Percentiles rank a stretch among this genome's conserved stretches.
Evolutionary conservation across 37 sponge, comb jelly and placozoan species (phyloP).

Genomic region (Theonella swinhoei): DNA sequence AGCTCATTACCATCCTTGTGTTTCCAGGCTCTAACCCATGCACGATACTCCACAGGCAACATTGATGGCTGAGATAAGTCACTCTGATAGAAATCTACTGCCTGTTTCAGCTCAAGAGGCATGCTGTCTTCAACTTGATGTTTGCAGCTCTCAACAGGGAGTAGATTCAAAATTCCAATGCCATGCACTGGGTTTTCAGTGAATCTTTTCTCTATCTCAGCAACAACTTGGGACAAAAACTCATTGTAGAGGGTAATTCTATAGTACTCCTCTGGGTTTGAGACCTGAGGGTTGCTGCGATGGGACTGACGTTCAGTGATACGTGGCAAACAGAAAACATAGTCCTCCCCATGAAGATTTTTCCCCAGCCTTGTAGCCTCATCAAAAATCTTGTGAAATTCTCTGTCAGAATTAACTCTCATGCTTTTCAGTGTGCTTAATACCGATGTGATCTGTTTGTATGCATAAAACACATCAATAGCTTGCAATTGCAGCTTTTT

Average conservation of each 20-base stretch:
- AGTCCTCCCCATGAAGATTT: slow-evolving; percentile 44
- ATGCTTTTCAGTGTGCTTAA: slow-evolving; percentile 32
- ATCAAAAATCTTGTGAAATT: slow-evolving; percentile 24
- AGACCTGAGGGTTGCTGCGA: slow-evolving; percentile 42
- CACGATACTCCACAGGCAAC: slow-evolving; percentile 38
- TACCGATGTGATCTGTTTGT: slow-evolving; percentile 29
- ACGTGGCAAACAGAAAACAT: slow-evolving; percentile 34
- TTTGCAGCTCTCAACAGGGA: slow-evolving; percentile 40
- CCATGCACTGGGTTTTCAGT: slow-evolving; percentile 30
- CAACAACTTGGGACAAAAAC: slow-evolving; percentile 60
- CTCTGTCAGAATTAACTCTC: slow-evolving; percentile 27
- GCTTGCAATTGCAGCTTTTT: slow-evolving; percentile 65
- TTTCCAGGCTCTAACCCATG: slow-evolving; percentile 46
- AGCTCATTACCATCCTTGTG: no score
- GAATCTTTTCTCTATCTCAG: slow-evolving; percentile 59
- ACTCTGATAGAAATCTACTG: slow-evolving; percentile 39
- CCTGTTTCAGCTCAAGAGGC: slow-evolving; percentile 40
- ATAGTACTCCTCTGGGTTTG: slow-evolving; percentile 60
- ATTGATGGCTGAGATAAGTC: no score
- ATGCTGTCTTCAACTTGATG: slow-evolving; percentile 33
- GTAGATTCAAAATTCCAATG: slow-evolving; percentile 51
- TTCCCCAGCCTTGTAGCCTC: slow-evolving; percentile 37
- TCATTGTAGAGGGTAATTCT: slow-evolving; percentile 41
- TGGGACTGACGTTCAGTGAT: slow-evolving; percentile 47
- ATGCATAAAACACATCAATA: slow-evolving; percentile 58